Conservation (phyloP, 2,888 invertebrate genomes). For the Sipha maydis region DNA sequence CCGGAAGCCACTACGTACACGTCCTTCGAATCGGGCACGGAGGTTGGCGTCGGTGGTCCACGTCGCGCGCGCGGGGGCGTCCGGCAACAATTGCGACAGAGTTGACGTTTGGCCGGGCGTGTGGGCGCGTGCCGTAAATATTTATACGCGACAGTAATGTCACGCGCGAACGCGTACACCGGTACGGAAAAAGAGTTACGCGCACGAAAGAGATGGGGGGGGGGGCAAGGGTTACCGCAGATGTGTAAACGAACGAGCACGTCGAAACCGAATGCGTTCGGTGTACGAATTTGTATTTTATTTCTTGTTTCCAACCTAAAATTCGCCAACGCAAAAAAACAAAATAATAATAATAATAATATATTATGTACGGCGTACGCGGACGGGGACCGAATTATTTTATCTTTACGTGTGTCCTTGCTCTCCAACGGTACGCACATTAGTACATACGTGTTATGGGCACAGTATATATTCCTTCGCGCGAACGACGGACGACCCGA, state of each 20-base stretch:
- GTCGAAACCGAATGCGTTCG: background rate
- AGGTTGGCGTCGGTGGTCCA: too few species aligned
- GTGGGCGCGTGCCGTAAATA: conserved; percentile 17
- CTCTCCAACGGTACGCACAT: background rate
- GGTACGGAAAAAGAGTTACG: background rate
- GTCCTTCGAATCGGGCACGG: too few species aligned
- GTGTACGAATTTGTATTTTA: background rate
- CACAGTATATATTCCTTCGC: background rate
- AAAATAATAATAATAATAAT: background rate
- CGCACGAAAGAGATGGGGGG: background rate
- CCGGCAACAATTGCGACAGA: conserved; percentile 20
- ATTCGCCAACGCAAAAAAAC: background rate
- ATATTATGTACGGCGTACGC: background rate
- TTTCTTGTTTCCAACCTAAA: background rate
- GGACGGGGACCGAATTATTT: background rate
- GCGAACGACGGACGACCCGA: background rate
- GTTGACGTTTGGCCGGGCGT: conserved; percentile 8
- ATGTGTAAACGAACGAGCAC: background rate
- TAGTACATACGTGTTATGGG: background rate
- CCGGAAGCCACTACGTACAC: too few species aligned
- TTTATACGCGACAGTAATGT: background rate
- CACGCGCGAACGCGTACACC: too few species aligned
- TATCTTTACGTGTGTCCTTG: background rate
- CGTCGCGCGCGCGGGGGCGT: background rate
- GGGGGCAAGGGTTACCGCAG: too few species aligned